Evolutionary conservation across 1,140 invertebrate genomes (phyloP).

Genomic region (Drosophila tristis): DNA sequence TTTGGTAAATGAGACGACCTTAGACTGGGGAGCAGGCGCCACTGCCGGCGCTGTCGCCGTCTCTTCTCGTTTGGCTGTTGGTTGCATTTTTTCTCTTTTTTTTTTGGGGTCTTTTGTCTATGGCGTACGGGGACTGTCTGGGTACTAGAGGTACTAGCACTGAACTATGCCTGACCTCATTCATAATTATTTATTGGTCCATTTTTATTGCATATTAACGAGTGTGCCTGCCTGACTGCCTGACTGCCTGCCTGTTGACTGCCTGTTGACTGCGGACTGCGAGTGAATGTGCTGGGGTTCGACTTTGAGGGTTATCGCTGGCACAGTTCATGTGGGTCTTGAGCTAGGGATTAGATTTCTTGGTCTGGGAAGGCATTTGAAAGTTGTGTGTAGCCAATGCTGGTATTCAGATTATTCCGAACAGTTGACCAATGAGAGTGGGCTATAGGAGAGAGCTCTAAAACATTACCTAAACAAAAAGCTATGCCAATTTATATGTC

Average conservation of each 20-base stretch:
- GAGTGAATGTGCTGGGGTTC: slow-evolving; percentile 62
- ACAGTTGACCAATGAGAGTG: not conserved
- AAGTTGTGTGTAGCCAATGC: slow-evolving; percentile 1
- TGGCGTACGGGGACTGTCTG: slow-evolving; percentile 23
- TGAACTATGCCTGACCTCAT: slow-evolving; percentile 82
- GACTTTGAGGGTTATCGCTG: slow-evolving; percentile 56
- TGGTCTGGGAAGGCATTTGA: slow-evolving; percentile 36
- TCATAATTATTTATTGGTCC: slow-evolving; percentile 83
- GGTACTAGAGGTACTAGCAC: slow-evolving; percentile 51
- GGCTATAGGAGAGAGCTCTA: too few species aligned
- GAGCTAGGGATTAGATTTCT: slow-evolving; percentile 28
- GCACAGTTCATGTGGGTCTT: slow-evolving; percentile 66
- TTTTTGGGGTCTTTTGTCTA: slow-evolving; percentile 64
- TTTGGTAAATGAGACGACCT: slow-evolving; percentile 80
- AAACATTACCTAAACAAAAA: not conserved
- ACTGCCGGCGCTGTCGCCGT: slow-evolving; percentile 68
- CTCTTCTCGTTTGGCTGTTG: slow-evolving; percentile 27
- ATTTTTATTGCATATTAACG: slow-evolving; percentile 83
- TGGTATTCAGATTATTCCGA: not conserved
- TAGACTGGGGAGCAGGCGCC: slow-evolving; percentile 76
- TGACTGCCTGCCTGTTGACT: slow-evolving; percentile 9
- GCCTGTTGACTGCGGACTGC: slow-evolving; percentile 13
- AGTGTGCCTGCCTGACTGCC: slow-evolving; percentile 24
- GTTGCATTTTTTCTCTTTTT: slow-evolving; percentile 19
- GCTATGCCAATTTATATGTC: too few species aligned